These are phyloP conservation scores for Saguinus midas DNA, from an alignment of 2,113 vertebrate species.

Conservation along the genomic window DNA sequence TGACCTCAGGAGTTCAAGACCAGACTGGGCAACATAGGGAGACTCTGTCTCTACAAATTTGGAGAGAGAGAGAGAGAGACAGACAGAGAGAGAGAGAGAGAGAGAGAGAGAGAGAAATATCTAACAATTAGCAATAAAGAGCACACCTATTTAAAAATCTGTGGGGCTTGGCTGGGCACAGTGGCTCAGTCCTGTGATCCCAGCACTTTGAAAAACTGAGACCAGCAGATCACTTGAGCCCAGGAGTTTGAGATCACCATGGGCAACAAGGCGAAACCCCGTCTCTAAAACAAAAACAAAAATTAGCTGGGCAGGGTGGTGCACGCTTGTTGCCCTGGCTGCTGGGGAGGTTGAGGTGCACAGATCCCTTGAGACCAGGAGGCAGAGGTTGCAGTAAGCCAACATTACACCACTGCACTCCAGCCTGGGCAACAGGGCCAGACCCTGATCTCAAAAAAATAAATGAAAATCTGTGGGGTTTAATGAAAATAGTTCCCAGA, in stretches of 20 bases:
- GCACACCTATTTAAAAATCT: no score
- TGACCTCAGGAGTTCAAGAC: neutral
- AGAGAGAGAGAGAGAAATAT: no score
- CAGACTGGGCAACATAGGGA: neutral
- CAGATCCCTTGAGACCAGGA: neutral
- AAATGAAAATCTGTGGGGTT: no score
- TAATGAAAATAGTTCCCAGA: no score
- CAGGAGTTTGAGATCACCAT: neutral
- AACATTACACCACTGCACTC: neutral
- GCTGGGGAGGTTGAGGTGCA: neutral
- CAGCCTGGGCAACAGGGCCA: neutral
- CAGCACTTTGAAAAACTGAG: neutral
- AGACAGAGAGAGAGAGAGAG: no score
- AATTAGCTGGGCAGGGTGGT: neutral
- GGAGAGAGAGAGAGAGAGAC: no score
- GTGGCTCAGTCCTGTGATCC: neutral
- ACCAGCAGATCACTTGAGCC: neutral
- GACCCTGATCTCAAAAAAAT: neutral
- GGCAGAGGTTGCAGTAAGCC: neutral
- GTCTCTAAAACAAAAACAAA: no score
- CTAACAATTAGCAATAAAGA: no score
- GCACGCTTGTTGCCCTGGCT: neutral
- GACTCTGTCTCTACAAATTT: no score
- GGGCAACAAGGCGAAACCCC: neutral
- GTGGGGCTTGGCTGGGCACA: neutral